Evolutionary conservation across 2,113 vertebrate species (phyloP).

Genomic region (Ictalurus punctatus): DNA sequence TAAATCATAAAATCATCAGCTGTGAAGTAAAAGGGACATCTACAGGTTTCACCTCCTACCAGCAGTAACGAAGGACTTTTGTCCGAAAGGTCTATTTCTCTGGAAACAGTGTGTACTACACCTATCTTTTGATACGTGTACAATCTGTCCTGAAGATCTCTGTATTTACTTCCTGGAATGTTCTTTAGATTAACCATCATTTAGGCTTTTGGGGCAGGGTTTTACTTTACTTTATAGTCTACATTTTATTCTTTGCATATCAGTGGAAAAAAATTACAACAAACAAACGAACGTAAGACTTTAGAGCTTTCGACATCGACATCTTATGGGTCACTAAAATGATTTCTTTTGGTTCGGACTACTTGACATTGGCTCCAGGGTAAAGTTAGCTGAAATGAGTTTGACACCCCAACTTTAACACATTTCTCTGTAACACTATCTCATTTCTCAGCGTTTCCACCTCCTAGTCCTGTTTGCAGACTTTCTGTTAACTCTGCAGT

Average conservation of each 20-base stretch:
- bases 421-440: background rate
- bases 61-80: background rate
- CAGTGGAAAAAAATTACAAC: no score
- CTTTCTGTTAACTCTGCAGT: background rate
- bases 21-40: background rate
- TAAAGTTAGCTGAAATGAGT: background rate
- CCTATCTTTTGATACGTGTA: background rate
- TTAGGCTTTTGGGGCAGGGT: no score
- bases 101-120: background rate
- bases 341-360: background rate
- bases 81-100: background rate
- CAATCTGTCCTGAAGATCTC: background rate
- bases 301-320: background rate
- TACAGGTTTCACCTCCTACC: background rate
- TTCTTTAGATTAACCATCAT: background rate
- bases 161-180: background rate
- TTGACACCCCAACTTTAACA: background rate
- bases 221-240: no score
- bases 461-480: background rate
- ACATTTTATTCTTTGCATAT: background rate
- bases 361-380: background rate
- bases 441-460: background rate
- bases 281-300: no score
- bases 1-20: no score
- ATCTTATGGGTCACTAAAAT: background rate